Conservation (phyloP, 1,140 invertebrate genomes). For the Vanessa tameamea region DNA sequence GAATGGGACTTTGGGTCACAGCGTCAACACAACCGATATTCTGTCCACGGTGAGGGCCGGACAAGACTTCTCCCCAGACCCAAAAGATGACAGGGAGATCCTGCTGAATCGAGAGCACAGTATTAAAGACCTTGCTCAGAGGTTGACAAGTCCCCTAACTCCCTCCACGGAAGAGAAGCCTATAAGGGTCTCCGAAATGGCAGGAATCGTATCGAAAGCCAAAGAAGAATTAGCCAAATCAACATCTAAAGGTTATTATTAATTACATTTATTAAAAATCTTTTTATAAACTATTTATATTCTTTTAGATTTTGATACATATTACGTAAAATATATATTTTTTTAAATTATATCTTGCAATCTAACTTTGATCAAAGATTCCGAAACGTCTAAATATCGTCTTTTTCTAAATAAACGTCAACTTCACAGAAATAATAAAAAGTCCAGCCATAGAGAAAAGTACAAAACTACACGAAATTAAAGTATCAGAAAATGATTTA, state of each 20-base stretch:
- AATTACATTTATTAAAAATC: conserved; percentile 3
- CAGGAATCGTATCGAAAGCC: conserved; percentile 94
- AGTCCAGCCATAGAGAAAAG: conserved; percentile 84
- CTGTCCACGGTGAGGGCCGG: conserved; percentile 54
- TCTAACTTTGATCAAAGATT: too few relatives aligned
- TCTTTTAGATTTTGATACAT: too few relatives aligned
- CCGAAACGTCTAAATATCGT: too few relatives aligned
- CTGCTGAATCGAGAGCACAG: conserved; percentile 86
- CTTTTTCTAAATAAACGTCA: not conserved
- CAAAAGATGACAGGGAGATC: conserved; percentile 83
- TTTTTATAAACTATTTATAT: too few relatives aligned
- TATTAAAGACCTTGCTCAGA: conserved; percentile 93
- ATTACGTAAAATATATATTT: too few relatives aligned
- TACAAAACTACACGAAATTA: conserved; percentile 85
- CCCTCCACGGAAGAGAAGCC: conserved; percentile 78
- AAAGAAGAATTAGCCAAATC: conserved; percentile 94
- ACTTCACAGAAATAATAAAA: conserved; percentile 83
- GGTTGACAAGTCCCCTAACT: conserved; percentile 83
- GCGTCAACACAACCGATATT: conserved; percentile 58
- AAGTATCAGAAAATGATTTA: conserved; percentile 95
- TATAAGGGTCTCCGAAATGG: conserved; percentile 89
- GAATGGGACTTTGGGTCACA: conserved; percentile 79
- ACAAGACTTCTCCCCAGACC: conserved; percentile 65
- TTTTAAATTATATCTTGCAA: too few relatives aligned
- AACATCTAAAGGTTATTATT: conserved; percentile 82